Base-by-base conservation (phyloP, 2,888 invertebrate species). In the Cataglyphis albicans region DNA sequence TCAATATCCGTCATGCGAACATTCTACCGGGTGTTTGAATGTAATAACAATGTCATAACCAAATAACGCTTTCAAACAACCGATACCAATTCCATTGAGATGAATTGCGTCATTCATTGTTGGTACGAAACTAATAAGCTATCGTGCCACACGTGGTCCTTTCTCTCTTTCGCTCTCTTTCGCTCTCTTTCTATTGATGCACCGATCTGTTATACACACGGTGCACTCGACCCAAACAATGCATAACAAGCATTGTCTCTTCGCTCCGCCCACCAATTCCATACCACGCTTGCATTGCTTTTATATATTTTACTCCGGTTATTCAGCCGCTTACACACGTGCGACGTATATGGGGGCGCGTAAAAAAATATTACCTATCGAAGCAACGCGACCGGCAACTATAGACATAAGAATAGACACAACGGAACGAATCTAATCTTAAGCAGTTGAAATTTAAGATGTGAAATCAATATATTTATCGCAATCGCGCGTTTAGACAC, bases 231-330 rank as follows among this genome's bases (percentile, higher is more conserved):
- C 82, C 76, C 84, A 91, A 92, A 93, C 92, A 92, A 93, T 91
- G 92, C 93, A 92, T 93, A 92, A 93, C 93, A 88, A 93, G 93
- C 92, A 93, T 93, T 93, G 93, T 93, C 91, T 91, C 90, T 90
- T 86, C 85, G 86, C 91, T 90, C 93, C 92, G 93, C 92, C 93
- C 91, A 91, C 90, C 91, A 90, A 91, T 92, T 92, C 90, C 92
- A 89, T 87, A 89, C 86, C 86, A 76, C 84, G 86, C 85, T 84
- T 84, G 85, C 91, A 91, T 91, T 90, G 91, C 89, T 88, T 92
- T 89, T 92, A 92, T 93, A 92, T 93, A 92, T 92, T 91, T 91
- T 87, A 91, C 88, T 91, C 88, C 67, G 85, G 59, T 75, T 82
- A 57, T 82, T 76, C 75, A 52, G 63, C 25, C 82, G 63, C 78